Conservation (phyloP, 1,140 invertebrate species). For the Spodoptera frugiperda region DNA sequence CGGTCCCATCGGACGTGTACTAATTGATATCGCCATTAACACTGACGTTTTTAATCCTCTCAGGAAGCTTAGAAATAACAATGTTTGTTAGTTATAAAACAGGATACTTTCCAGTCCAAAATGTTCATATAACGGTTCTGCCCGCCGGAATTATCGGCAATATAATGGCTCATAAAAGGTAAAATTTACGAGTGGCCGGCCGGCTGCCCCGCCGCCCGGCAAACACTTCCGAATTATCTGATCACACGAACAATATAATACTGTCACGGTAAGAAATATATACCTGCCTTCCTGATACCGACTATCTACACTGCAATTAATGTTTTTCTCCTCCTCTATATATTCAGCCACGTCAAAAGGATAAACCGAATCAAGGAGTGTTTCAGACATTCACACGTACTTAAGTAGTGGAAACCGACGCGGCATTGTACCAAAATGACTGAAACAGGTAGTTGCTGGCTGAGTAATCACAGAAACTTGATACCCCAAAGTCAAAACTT, state of each 20-base stretch:
- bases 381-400: neutral
- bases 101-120: constrained; percentile 47
- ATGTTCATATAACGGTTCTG: constrained; percentile 60
- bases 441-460: constrained; percentile 34
- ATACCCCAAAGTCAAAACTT: constrained; percentile 57
- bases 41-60: constrained; percentile 16
- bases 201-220: constrained; percentile 50
- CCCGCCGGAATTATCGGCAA: constrained; percentile 71
- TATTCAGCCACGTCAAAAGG: neutral
- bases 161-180: constrained; percentile 78
- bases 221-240: constrained; percentile 67
- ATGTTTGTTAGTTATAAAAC: constrained; percentile 25
- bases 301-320: constrained; percentile 31
- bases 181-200: constrained; percentile 73
- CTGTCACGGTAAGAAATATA: constrained; percentile 45
- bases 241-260: constrained; percentile 63
- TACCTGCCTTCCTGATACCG: constrained; percentile 51
- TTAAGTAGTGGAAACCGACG: neutral
- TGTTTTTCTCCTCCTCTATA: constrained; percentile 1
- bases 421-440: constrained; percentile 21
- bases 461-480: constrained; percentile 54
- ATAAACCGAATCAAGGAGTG: neutral
- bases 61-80: constrained; percentile 21
- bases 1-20: neutral
- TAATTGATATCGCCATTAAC: constrained; percentile 10